Base-by-base conservation (phyloP, 1,140 invertebrate genomes). In the Neodiprion fabricii region DNA sequence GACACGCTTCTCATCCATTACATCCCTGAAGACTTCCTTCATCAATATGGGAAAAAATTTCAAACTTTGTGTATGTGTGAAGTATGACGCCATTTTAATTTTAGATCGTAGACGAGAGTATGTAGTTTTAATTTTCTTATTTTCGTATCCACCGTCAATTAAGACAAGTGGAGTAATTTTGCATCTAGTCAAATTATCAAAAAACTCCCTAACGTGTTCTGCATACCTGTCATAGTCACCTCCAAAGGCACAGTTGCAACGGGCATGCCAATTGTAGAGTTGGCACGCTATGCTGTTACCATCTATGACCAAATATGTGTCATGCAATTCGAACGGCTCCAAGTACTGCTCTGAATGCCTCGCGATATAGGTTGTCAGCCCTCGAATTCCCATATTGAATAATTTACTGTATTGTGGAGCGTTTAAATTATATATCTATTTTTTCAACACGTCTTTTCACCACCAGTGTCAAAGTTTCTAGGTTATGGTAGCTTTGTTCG, bases 211-310 rank as follows among this genome's bases (percentile, higher is more conserved):
- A 9, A 95, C 89, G 28, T 86, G 86, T 17, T 89, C 80, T 4
- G 90, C 91, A 85, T 92, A 96, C 79, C 91, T 91, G 79, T 97
- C 94, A 82, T 97, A 97, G 85, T 97, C 95, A 0, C 96, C 96
- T 17, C 95, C 95, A 86, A 96, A 97, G 1, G 92, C 90, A 67
- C 91, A 92, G 79, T 93, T 92, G 71, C 89, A 88, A 72, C 90
- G 91, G 4, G 91, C 85, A n/a, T 87, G 84, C 72, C 87, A 89
- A 76, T 88, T 90, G 79, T 96, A 97, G 1, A 97, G 81, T 80
- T 94, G 93, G 72, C 92, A 92, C 48, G 92, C 91, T 65, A 97
- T 84, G 84, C 93, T 94, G 81, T 94, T 93, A 5, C 96, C 96
- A 88, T 97, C 96, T 28, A 97, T 93, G 5, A 98, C 91, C 21